These are phyloP conservation scores for Trachops cirrhosus DNA, from an alignment of 2,797 vertebrate species.

Conservation along the genomic window DNA sequence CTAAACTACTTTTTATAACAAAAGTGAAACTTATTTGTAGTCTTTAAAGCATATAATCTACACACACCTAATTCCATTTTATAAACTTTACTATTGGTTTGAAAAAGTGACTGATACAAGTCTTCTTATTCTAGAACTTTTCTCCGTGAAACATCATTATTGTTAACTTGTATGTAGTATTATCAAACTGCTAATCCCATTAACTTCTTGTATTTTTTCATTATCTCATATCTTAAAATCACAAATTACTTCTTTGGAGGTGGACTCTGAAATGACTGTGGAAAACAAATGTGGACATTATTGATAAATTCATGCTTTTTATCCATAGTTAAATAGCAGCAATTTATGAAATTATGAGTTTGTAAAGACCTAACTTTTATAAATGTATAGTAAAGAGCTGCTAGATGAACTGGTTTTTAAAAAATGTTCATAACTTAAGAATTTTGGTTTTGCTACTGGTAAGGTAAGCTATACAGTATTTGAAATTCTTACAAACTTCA, in stretches of 20 bases:
- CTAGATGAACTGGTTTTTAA: neutral
- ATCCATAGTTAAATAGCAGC: neutral
- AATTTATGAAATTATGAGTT: neutral
- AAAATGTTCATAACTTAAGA: neutral
- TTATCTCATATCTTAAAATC: neutral
- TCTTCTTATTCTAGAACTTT: neutral
- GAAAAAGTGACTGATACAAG: neutral
- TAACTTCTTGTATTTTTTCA: neutral
- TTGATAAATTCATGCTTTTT: neutral
- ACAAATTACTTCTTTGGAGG: neutral
- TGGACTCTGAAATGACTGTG: neutral
- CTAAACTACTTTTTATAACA: neutral
- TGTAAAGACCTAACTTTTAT: neutral
- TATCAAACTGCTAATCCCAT: neutral
- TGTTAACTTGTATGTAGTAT: neutral
- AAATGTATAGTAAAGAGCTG: neutral
- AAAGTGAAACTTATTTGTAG: constrained; percentile 19
- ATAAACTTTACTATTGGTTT: constrained; percentile 8
- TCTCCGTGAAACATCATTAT: neutral
- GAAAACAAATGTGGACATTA: neutral
- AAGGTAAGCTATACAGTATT: neutral
- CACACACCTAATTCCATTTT: constrained; percentile 5
- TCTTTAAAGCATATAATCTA: neutral
- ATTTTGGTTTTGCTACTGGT: neutral
- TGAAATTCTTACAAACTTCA: constrained; percentile 33